Evolutionary conservation across 1,140 invertebrate species (phyloP).

Genomic region (Sitodiplosis mosellana): DNA sequence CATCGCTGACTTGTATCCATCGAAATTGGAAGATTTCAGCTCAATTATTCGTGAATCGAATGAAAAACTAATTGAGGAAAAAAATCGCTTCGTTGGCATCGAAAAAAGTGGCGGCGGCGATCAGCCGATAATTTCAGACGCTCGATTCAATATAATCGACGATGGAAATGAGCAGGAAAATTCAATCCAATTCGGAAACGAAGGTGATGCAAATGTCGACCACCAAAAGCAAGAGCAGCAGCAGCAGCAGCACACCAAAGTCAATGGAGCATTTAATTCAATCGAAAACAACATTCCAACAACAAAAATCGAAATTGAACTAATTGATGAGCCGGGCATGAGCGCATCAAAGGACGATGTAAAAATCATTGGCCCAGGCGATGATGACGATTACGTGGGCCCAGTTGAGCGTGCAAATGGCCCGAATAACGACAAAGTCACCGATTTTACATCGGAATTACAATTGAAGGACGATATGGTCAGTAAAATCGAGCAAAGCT

Average conservation of each 20-base stretch:
- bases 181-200: background rate
- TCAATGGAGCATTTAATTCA: background rate
- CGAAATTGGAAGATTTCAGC: slow-evolving; percentile 20
- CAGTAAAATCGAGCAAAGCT: slow-evolving; percentile 22
- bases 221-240: background rate
- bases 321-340: background rate
- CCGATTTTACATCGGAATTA: slow-evolving; percentile 17
- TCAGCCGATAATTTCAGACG: background rate
- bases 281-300: slow-evolving; percentile 1
- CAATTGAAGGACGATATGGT: slow-evolving; percentile 21
- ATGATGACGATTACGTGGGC: background rate
- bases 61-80: slow-evolving; percentile 12
- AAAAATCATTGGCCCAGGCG: background rate
- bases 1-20: slow-evolving; percentile 19
- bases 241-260: background rate
- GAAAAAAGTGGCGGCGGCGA: background rate
- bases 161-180: background rate
- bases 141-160: background rate
- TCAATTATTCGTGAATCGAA: slow-evolving; percentile 15
- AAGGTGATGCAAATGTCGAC: too few species aligned
- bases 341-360: background rate
- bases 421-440: slow-evolving; percentile 1
- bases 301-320: slow-evolving; percentile 4
- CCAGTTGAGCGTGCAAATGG: too few species aligned
- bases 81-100: slow-evolving; percentile 1